Conservation (phyloP, 2,888 invertebrate genomes). For the Drosophila incognita region DNA sequence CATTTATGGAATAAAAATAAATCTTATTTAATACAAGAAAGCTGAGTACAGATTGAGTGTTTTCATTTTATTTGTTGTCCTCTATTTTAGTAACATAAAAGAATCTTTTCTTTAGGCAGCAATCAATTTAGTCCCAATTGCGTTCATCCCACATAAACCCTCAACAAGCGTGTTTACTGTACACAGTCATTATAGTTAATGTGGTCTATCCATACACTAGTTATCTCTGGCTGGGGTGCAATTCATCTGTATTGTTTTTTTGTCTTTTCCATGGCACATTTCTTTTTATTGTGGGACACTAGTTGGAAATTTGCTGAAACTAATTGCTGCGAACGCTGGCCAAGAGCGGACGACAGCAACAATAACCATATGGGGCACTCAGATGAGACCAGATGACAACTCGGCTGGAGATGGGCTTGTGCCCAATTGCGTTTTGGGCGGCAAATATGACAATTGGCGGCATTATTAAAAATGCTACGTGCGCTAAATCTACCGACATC, state of each 20-base stretch:
- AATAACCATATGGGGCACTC: constrained; percentile 39
- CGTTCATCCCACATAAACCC: not conserved
- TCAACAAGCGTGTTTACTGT: not conserved
- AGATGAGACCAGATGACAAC: constrained; percentile 6
- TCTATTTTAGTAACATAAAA: not conserved
- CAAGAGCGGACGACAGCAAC: constrained; percentile 8
- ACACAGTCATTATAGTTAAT: constrained; percentile 17
- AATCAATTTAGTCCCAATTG: no score
- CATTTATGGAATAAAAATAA: not conserved
- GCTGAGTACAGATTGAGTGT: not conserved
- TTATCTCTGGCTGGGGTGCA: constrained; percentile 13
- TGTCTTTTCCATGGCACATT: constrained; percentile 17
- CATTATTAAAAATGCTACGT: constrained; percentile 75
- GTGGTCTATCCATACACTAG: not conserved
- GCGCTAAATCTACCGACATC: constrained; percentile 79
- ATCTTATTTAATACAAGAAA: not conserved
- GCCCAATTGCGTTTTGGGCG: constrained; percentile 61
- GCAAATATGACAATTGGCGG: constrained; percentile 78
- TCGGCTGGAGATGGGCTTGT: constrained; percentile 26
- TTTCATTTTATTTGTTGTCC: not conserved
- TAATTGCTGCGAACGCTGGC: constrained; percentile 51
- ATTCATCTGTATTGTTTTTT: constrained; percentile 26
- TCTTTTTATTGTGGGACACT: constrained; percentile 45
- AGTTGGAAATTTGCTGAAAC: constrained; percentile 55
- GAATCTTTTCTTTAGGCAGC: not conserved